Evolutionary conservation across 2,113 vertebrate genomes (phyloP).

Genomic region (Callipepla squamata): DNA sequence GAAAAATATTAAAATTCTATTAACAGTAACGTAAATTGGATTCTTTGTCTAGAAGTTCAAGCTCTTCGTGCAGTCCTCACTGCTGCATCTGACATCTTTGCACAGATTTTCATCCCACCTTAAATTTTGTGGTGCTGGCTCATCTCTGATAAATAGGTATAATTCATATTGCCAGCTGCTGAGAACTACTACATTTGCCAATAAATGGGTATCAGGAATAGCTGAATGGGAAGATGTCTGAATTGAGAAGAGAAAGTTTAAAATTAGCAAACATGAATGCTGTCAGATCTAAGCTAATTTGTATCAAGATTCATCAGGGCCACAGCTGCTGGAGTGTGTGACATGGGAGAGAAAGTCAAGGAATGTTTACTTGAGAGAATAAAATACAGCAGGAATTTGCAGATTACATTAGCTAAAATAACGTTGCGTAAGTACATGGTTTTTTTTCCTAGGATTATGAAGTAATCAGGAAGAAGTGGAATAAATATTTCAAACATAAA

Average conservation of each 20-base stretch:
- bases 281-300: slow-evolving; percentile 45
- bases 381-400: slow-evolving; percentile 44
- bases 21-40: neutral
- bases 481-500: slow-evolving; percentile 14
- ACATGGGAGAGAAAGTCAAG: slow-evolving; percentile 28
- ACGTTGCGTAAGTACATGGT: slow-evolving; percentile 9
- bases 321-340: slow-evolving; percentile 58
- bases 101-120: neutral
- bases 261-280: slow-evolving; percentile 70
- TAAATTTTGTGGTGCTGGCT: neutral
- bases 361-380: slow-evolving; percentile 24
- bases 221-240: slow-evolving; percentile 23
- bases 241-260: slow-evolving; percentile 53
- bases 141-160: slow-evolving; percentile 21
- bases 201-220: slow-evolving; percentile 28
- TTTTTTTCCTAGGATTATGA: neutral
- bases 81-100: neutral
- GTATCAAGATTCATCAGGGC: slow-evolving; percentile 29
- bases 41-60: neutral
- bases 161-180: slow-evolving; percentile 55
- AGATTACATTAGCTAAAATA: slow-evolving; percentile 53
- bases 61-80: neutral
- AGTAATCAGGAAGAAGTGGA: neutral
- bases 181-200: slow-evolving; percentile 8
- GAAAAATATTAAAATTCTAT: neutral